These are phyloP conservation scores for Drosophila paranaensis DNA, from an alignment of 2,888 invertebrate species.

Conservation along the genomic window DNA sequence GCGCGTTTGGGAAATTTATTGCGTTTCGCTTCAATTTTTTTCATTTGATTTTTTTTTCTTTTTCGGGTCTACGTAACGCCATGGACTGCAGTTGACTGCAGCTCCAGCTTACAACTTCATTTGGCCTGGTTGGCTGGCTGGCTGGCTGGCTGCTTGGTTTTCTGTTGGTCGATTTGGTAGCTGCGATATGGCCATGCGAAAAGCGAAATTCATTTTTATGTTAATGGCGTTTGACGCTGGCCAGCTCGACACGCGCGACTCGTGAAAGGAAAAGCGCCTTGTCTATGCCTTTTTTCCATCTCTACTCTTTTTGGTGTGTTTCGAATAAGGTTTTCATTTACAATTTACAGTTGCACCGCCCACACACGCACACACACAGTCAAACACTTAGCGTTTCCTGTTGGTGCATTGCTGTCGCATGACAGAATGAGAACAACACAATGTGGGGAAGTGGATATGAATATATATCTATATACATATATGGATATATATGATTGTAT, in stretches of 20 bases:
- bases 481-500: neutral
- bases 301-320: neutral
- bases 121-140: conserved; percentile 33
- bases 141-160: conserved; percentile 19
- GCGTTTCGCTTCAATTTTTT: conserved; percentile 68
- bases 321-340: conserved; percentile 31
- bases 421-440: conserved; percentile 53
- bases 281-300: conserved; percentile 1
- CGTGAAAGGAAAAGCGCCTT: conserved; percentile 71
- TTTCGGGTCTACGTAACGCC: conserved; percentile 58
- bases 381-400: conserved; percentile 52
- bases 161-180: conserved; percentile 63
- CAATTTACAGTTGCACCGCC: conserved; percentile 41
- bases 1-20: conserved; percentile 79
- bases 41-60: conserved; percentile 5
- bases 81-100: conserved; percentile 24
- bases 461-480: neutral
- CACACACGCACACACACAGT: conserved; percentile 13
- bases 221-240: conserved; percentile 72
- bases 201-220: conserved; percentile 78
- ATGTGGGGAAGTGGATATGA: neutral
- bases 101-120: conserved; percentile 53
- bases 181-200: conserved; percentile 65
- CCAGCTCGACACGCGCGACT: conserved; percentile 64
- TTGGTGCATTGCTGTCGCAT: conserved; percentile 58